These are phyloP conservation scores for Entomobrya proxima DNA, from an alignment of 2,888 invertebrate species.

Conservation along the genomic window DNA sequence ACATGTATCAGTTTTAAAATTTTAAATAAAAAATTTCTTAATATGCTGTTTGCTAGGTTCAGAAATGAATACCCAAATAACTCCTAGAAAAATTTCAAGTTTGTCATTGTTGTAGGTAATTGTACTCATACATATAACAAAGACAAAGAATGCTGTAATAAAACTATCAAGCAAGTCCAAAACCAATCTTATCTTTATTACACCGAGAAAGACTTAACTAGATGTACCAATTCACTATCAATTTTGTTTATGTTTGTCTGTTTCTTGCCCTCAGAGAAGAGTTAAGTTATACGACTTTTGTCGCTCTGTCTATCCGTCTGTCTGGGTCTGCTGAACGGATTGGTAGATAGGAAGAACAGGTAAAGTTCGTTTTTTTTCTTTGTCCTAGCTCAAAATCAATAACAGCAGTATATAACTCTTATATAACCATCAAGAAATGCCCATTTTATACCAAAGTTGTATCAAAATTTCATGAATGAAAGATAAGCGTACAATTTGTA, in stretches of 20 bases:
- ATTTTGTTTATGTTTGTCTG: slow-evolving; percentile 50
- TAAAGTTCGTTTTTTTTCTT: background rate
- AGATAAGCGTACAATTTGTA: slow-evolving; percentile 49
- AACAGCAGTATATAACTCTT: slow-evolving; percentile 1
- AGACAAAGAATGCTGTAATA: too few relatives aligned
- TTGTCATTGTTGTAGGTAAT: too few relatives aligned
- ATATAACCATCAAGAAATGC: too few relatives aligned
- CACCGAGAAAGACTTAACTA: slow-evolving; percentile 48
- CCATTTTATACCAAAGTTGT: too few relatives aligned
- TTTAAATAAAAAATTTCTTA: too few relatives aligned
- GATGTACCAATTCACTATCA: slow-evolving; percentile 59
- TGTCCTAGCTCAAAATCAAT: background rate
- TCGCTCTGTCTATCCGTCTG: slow-evolving; percentile 27
- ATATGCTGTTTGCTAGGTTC: too few relatives aligned
- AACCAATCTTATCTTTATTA: slow-evolving; percentile 67
- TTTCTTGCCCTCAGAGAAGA: slow-evolving; percentile 24
- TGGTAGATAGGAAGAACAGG: background rate
- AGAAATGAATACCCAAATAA: too few relatives aligned
- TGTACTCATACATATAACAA: too few relatives aligned
- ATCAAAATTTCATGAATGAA: slow-evolving; percentile 44
- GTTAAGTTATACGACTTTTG: slow-evolving; percentile 27
- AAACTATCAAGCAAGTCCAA: too few relatives aligned
- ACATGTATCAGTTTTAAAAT: too few relatives aligned
- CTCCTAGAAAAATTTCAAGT: too few relatives aligned
- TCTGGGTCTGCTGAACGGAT: too few relatives aligned